Conservation (phyloP, 2,888 invertebrate genomes). For the Pimpla rufipes region DNA sequence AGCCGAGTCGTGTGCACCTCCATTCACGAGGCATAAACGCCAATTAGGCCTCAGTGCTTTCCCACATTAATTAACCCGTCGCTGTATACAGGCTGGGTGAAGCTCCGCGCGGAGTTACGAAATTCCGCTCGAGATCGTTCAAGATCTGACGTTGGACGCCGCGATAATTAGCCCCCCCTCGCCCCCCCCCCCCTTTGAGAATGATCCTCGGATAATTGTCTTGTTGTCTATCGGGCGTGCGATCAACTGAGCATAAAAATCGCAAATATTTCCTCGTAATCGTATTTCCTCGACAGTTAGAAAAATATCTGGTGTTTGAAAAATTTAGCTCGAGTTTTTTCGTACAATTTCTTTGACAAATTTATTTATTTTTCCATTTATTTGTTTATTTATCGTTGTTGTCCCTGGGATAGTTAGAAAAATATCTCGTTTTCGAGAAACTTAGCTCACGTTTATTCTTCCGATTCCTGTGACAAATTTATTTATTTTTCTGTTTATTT, state of each 20-base stretch:
- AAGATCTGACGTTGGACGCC: conserved; percentile 62
- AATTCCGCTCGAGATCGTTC: conserved; percentile 73
- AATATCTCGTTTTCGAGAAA: no score
- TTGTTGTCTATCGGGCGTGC: conserved; percentile 61
- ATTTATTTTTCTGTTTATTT: no score
- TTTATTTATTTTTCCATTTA: conserved; percentile 11
- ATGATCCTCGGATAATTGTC: conserved; percentile 70
- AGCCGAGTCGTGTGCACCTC: conserved; percentile 54
- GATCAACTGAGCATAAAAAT: conserved; percentile 55
- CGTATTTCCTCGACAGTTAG: not conserved
- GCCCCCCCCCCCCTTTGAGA: not conserved
- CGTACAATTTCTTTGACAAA: no score
- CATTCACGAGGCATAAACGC: conserved; percentile 60
- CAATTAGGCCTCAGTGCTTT: conserved; percentile 77
- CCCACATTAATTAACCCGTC: conserved; percentile 76
- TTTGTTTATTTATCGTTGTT: no score
- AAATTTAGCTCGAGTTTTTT: no score
- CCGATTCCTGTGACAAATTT: no score
- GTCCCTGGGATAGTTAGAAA: no score
- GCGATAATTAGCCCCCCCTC: conserved; percentile 69
- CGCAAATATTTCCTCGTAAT: conserved; percentile 39
- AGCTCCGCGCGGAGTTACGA: conserved; percentile 68
- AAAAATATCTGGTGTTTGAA: not conserved
- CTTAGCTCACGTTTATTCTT: no score
- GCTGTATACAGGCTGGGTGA: conserved; percentile 43